phyloP scores from a whole-genome alignment of 2,113 vertebrate species.

The Menidia beryllina region DNA sequence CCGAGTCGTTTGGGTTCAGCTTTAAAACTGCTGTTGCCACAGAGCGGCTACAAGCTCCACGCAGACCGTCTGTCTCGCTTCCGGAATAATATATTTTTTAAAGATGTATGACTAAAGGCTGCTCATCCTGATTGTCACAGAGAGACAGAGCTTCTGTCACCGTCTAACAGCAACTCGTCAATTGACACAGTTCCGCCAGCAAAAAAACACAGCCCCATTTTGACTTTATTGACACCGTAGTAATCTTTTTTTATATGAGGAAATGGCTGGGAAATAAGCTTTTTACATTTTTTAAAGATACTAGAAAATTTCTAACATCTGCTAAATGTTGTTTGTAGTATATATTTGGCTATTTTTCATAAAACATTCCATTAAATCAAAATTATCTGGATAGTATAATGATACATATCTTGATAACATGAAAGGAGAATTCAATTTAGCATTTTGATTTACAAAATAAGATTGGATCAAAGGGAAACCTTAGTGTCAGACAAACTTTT shows the following conservation, averaged over 20 bases:
- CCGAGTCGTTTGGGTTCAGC: slow-evolving; percentile 37
- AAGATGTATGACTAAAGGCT: slow-evolving; percentile 37
- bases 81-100: neutral
- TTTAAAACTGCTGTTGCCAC: slow-evolving; percentile 19
- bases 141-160: slow-evolving; percentile 13
- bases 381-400: too few species aligned
- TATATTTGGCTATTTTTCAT: neutral
- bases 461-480: too few species aligned
- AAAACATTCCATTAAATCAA: neutral
- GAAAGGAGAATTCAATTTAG: too few species aligned
- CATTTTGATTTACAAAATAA: too few species aligned
- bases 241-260: neutral
- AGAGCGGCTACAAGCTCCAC: neutral
- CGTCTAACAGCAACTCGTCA: slow-evolving; percentile 13
- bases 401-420: too few species aligned
- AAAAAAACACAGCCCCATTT: slow-evolving; percentile 4
- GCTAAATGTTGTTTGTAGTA: too few species aligned
- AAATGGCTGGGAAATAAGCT: neutral
- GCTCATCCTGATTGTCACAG: neutral
- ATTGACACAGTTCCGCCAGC: slow-evolving; percentile 20
- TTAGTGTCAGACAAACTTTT: too few species aligned
- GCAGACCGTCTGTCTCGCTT: neutral
- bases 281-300: neutral
- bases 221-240: neutral
- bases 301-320: too few species aligned